Percentiles rank a stretch among this genome's conserved stretches.
Conservation (phyloP, 2,113 vertebrate species). For the Micronycteris hirsuta region DNA sequence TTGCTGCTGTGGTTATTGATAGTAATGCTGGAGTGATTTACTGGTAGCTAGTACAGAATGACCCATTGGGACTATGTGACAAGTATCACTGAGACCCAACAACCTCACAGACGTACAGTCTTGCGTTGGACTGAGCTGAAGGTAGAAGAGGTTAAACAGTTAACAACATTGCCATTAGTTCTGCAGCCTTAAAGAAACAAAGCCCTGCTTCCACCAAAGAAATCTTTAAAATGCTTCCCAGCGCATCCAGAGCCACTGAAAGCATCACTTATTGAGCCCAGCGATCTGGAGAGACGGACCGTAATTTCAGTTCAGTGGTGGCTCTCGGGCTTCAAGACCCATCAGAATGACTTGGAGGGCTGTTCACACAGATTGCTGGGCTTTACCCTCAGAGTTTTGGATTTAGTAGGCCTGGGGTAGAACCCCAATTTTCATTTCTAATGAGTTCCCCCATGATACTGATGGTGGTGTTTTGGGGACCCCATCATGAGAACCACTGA, state of each 20-base stretch:
- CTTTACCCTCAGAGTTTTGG: background rate
- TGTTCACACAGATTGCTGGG: background rate
- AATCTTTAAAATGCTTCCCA: background rate
- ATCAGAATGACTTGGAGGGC: background rate
- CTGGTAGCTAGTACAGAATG: background rate
- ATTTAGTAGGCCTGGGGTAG: background rate
- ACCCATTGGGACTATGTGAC: background rate
- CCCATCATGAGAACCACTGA: background rate
- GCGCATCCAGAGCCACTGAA: background rate
- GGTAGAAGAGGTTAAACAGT: background rate
- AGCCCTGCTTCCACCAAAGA: background rate
- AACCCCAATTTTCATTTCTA: background rate
- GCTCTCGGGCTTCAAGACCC: background rate
- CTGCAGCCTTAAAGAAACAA: background rate
- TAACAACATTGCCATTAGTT: background rate
- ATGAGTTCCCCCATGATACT: background rate
- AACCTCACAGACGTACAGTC: background rate
- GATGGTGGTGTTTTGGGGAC: background rate
- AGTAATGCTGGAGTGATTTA: background rate
- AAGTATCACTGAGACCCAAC: background rate
- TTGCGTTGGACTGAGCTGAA: background rate
- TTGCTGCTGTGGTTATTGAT: background rate
- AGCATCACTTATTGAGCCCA: background rate
- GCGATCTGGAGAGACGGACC: background rate
- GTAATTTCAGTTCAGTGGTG: background rate